phyloP scores from a whole-genome alignment of 2,113 vertebrate genomes.

The Tringa solitaria region DNA sequence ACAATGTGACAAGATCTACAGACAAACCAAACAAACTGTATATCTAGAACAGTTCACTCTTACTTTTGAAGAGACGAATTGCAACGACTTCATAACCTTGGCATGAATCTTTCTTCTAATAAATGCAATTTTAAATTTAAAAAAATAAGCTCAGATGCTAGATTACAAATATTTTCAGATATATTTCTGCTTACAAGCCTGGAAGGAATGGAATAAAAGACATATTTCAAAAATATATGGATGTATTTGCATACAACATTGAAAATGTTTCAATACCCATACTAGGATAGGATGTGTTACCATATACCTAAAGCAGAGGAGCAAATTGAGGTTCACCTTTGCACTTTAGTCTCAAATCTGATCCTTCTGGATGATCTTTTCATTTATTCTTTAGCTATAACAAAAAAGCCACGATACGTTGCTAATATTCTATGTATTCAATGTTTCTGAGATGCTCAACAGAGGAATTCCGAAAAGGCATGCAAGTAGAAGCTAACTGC shows the following conservation, averaged over 20 bases:
- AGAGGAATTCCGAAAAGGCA: not conserved
- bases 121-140: not conserved
- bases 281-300: not conserved
- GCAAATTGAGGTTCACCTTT: not conserved
- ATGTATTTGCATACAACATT: not conserved
- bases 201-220: not conserved
- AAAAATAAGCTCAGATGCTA: not conserved
- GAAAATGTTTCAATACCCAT: not conserved
- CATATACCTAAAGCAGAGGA: not conserved
- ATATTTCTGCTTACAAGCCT: not conserved
- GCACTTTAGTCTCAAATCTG: not conserved
- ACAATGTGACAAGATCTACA: not conserved
- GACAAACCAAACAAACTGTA: not conserved
- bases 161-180: not conserved
- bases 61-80: not conserved
- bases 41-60: not conserved
- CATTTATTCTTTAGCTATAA: not conserved
- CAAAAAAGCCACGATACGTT: not conserved
- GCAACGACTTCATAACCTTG: not conserved
- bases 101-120: not conserved
- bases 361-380: not conserved
- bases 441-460: not conserved
- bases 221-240: not conserved
- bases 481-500: not conserved
- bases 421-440: not conserved